phyloP scores from a whole-genome alignment of 2,113 vertebrate genomes.

The Pteropus alecto region DNA sequence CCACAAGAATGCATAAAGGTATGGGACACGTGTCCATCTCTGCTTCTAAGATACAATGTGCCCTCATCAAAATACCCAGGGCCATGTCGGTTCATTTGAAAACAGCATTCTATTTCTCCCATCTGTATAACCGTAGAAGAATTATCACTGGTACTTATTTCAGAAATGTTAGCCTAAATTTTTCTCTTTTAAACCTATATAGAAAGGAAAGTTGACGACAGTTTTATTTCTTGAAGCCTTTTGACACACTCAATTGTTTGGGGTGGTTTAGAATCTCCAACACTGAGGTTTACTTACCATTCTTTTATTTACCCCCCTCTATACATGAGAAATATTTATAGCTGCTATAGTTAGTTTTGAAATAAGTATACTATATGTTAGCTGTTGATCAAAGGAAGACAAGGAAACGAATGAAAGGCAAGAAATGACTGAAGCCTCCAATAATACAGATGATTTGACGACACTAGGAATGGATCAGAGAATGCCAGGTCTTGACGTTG shows the following conservation, averaged over 20 bases:
- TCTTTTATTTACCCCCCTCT: conserved; percentile 73
- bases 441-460: conserved; percentile 58
- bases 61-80: not conserved
- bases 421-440: conserved; percentile 66
- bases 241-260: conserved; percentile 73
- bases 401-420: conserved; percentile 76
- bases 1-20: conserved; percentile 1
- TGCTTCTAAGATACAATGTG: not conserved
- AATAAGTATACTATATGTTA: conserved; percentile 73
- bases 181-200: conserved; percentile 62
- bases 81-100: conserved; percentile 23
- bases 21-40: not conserved
- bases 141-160: conserved; percentile 62
- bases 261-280: conserved; percentile 72
- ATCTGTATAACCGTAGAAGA: conserved; percentile 18
- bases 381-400: conserved; percentile 75
- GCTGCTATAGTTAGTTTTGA: conserved; percentile 74
- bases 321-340: conserved; percentile 73
- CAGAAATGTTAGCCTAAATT: conserved; percentile 58
- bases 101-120: conserved; percentile 54
- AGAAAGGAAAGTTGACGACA: conserved; percentile 61
- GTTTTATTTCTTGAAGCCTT: conserved; percentile 71
- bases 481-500: conserved; percentile 53
- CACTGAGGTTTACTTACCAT: conserved; percentile 66
- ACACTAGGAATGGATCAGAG: conserved; percentile 57